phyloP scores from a whole-genome alignment of 2,888 invertebrate genomes.

The Lithophane socia region DNA sequence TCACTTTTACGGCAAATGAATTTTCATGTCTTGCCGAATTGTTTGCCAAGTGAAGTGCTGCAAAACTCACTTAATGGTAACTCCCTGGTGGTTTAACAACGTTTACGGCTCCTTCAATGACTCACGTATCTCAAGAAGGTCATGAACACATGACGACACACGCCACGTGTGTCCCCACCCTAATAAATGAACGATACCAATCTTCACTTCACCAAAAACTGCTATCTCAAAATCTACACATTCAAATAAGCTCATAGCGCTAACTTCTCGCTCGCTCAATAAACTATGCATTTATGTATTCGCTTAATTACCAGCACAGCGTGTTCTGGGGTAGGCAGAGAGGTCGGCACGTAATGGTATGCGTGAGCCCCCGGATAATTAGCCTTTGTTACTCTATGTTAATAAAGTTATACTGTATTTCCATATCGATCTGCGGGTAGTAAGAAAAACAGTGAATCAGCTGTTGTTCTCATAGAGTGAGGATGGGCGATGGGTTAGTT shows the following conservation, averaged over 20 bases:
- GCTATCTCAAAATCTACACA: conserved; percentile 53
- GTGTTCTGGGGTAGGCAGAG: conserved; percentile 63
- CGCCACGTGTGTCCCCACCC: background rate
- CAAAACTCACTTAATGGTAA: background rate
- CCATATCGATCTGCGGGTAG: conserved; percentile 72
- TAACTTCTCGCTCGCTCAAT: conserved; percentile 65
- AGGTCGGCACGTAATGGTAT: conserved; percentile 77
- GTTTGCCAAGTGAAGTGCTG: background rate
- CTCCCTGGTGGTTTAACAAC: background rate
- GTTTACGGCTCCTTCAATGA: background rate
- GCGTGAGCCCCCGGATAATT: conserved; percentile 82
- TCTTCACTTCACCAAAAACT: conserved; percentile 40
- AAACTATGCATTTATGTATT: conserved; percentile 76
- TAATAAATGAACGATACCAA: conserved; percentile 23
- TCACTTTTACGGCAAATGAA: background rate
- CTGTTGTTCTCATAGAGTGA: conserved; percentile 35
- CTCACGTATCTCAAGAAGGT: background rate
- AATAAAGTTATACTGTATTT: conserved; percentile 82
- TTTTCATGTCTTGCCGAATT: background rate
- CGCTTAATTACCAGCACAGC: conserved; percentile 67
- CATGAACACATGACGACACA: conserved; percentile 5
- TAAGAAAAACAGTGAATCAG: conserved; percentile 65
- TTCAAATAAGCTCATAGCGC: conserved; percentile 47
- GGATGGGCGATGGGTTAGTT: conserved; percentile 10
- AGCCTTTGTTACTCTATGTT: conserved; percentile 89